Evolutionary conservation across 2,113 vertebrate species (phyloP).

Genomic region (Chionomys nivalis): DNA sequence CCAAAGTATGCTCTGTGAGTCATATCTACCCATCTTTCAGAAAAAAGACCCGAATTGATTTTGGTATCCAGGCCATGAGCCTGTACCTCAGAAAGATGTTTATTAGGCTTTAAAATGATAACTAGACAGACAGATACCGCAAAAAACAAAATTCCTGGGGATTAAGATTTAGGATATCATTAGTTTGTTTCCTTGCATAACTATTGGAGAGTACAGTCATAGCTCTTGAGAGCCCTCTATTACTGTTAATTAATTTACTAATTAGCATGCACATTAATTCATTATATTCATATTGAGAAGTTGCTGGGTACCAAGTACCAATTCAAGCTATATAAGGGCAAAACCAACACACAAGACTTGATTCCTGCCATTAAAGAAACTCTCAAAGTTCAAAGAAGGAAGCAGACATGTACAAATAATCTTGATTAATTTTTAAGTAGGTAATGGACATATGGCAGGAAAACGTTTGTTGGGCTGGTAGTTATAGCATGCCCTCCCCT

Average conservation of each 20-base stretch:
- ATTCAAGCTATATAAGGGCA: constrained; percentile 2
- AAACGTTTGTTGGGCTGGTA: neutral
- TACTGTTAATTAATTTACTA: constrained; percentile 52
- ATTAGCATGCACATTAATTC: constrained; percentile 40
- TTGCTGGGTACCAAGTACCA: neutral
- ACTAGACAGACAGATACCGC: neutral
- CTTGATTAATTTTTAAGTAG: constrained; percentile 54
- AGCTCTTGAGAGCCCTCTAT: neutral
- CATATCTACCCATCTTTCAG: constrained; percentile 38
- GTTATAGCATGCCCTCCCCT: neutral
- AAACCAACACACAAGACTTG: neutral
- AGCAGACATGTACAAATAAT: constrained; percentile 7
- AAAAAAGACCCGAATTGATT: constrained; percentile 59
- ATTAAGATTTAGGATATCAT: constrained; percentile 50
- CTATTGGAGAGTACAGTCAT: neutral
- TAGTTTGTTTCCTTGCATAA: constrained; percentile 15
- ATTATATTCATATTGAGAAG: neutral
- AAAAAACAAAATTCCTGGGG: constrained; percentile 25
- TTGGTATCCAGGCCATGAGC: constrained; percentile 2
- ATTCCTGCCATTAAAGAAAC: constrained; percentile 29
- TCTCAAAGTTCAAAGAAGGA: constrained; percentile 37
- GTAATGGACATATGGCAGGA: neutral
- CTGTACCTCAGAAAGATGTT: constrained; percentile 49
- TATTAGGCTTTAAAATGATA: constrained; percentile 66
- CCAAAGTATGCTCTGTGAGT: neutral